Percentiles rank a stretch among this genome's conserved stretches.
phyloP scores from a whole-genome alignment of 2,888 invertebrate species.

The Eurytoma adleriae region DNA sequence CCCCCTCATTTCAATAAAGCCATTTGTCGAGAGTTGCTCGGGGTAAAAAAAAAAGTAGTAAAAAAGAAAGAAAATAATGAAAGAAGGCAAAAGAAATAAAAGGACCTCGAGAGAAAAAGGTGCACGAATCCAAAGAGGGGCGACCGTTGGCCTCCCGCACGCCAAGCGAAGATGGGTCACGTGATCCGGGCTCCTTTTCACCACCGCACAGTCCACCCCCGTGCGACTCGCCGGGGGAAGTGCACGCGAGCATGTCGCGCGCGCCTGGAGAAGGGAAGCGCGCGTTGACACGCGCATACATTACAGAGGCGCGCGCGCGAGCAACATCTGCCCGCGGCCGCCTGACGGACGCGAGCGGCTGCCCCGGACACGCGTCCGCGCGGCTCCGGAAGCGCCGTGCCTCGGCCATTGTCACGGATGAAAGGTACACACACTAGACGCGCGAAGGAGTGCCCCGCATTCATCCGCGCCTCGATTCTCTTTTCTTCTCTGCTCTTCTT shows the following conservation, averaged over 20 bases:
- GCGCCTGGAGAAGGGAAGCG: background rate
- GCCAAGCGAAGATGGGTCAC: slow-evolving; percentile 8
- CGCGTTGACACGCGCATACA: slow-evolving; percentile 68
- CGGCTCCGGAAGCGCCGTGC: slow-evolving; percentile 42
- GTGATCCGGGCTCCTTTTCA: slow-evolving; percentile 15
- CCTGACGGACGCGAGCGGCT: slow-evolving; percentile 33
- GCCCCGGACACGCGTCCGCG: slow-evolving; percentile 58
- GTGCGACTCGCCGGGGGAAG: slow-evolving; percentile 62
- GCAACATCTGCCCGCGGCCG: slow-evolving; percentile 65
- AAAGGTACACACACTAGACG: slow-evolving; percentile 14
- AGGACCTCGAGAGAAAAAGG: background rate
- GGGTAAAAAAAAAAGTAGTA: background rate
- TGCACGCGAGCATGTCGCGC: slow-evolving; percentile 55
- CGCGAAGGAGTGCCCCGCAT: background rate
- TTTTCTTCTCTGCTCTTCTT: background rate
- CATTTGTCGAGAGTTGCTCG: slow-evolving; percentile 32
- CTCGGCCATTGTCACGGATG: slow-evolving; percentile 51
- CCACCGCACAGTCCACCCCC: slow-evolving; percentile 54
- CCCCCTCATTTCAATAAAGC: slow-evolving; percentile 37
- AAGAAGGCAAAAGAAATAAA: slow-evolving; percentile 28
- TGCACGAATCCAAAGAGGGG: slow-evolving; percentile 28
- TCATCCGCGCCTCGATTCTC: background rate
- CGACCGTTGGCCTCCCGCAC: slow-evolving; percentile 27
- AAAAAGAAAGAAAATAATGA: slow-evolving; percentile 17
- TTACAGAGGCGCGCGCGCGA: slow-evolving; percentile 58